Evolutionary conservation across 2,113 vertebrate genomes (phyloP).

Genomic region (Chloroceryle aenea): DNA sequence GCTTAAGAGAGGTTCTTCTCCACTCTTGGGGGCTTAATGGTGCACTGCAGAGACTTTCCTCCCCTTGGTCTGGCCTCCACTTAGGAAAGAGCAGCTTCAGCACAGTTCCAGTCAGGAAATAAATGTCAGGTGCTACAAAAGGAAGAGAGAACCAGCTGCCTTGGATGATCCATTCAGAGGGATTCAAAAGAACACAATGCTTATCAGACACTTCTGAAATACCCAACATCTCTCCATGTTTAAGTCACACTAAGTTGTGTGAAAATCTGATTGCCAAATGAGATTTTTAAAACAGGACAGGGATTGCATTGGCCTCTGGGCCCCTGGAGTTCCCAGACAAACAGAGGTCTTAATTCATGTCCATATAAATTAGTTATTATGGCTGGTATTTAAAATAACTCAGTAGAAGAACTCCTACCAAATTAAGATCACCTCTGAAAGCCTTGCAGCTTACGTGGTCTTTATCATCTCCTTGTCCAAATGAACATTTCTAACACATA

Average conservation of each 20-base stretch:
- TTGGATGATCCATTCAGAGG: background rate
- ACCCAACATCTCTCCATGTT: background rate
- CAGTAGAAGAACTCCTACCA: background rate
- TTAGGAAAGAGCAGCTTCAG: background rate
- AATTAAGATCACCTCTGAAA: background rate
- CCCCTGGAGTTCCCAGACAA: background rate
- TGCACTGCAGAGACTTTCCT: background rate
- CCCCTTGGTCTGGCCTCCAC: background rate
- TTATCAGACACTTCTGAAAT: background rate
- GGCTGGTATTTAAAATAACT: background rate
- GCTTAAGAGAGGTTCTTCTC: background rate
- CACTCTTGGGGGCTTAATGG: background rate
- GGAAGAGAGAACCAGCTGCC: background rate
- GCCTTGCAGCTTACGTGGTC: accelerated
- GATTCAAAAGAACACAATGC: background rate
- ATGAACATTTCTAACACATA: background rate
- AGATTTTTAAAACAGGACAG: background rate
- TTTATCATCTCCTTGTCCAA: background rate
- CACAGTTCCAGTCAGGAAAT: conserved; percentile 16
- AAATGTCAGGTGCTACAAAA: conserved; percentile 24
- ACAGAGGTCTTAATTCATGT: background rate
- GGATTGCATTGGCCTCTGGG: background rate
- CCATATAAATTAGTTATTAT: background rate
- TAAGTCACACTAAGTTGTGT: background rate
- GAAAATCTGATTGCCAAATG: background rate